Evolutionary conservation across 2,113 vertebrate genomes (phyloP), one percentile per base, ranked within the genome.

Genomic region (Aramus guarauna): DNA sequence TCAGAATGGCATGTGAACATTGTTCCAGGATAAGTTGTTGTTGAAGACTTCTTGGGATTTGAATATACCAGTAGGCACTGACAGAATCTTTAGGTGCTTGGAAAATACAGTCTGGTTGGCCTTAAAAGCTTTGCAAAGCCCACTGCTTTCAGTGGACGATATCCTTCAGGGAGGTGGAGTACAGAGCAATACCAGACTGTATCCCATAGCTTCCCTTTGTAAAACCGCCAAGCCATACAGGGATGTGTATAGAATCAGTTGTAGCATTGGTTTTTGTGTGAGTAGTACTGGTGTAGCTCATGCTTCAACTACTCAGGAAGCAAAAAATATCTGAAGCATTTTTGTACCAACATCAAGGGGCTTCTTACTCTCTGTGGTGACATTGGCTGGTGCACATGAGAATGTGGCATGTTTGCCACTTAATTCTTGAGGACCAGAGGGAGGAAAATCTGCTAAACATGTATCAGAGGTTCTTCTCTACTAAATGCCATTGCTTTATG

Each of bases 401-500:
- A 88, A 74, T 64, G 72, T 88, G 91, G 86, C 62, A 60, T 94
- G 66, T 91, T 95, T 95, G 72, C 67, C 79, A 34, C 50, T 91
- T 92, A 50, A 87, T 96, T 91, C 30, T 85, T 90, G 55, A 64
- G 90, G 76, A 50, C 66, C 81, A 64, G 53, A 24, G 64, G 56
- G 52, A 76, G 77, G 79, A 82, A 96, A 91, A 92, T 78, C 30
- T 60, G 39, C 75, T 92, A 50, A 81, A 81, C 39, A 62, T 88
- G 45, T 73, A 86, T 68, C 53, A 80, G 75, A 96, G 76, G 58
- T 90, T 73, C 60, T 96, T 53, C 62, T 76, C 41, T 69, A 20
- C 69, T 76, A 87, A 94, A 91, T 89, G 45, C 62, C 39, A 41
- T 87, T 59, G 80, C 74, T 72, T 97, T 92, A 66, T 94, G 80